Percentiles rank a stretch among this genome's conserved stretches.
Conservation (phyloP, 2,797 vertebrate species). For the Chiloscyllium punctatum region DNA sequence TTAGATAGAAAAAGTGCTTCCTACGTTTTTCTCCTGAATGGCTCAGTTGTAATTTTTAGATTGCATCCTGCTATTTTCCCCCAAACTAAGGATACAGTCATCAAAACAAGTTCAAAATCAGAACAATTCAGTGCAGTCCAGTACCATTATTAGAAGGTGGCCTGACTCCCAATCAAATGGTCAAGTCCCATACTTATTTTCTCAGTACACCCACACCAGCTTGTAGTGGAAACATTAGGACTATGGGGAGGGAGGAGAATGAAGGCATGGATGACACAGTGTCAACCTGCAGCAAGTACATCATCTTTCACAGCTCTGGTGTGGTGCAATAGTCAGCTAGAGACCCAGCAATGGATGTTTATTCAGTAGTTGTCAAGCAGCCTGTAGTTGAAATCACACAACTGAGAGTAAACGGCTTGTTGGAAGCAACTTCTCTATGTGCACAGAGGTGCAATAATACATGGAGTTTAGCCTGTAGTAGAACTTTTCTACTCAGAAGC, state of each 20-base stretch:
- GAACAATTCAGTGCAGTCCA: background rate
- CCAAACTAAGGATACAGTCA: too few relatives aligned
- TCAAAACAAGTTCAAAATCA: background rate
- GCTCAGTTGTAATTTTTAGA: background rate
- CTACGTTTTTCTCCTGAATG: background rate
- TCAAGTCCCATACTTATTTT: background rate
- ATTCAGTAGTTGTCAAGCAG: slow-evolving; percentile 14
- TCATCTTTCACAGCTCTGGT: too few relatives aligned
- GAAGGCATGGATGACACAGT: background rate
- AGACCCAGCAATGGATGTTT: too few relatives aligned
- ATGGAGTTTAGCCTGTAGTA: background rate
- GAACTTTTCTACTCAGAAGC: background rate
- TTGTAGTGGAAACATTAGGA: background rate
- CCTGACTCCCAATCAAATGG: background rate
- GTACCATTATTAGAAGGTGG: background rate
- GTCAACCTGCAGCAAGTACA: background rate
- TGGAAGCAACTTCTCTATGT: background rate
- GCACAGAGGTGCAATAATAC: background rate
- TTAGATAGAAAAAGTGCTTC: background rate
- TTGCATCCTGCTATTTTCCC: background rate
- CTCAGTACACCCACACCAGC: background rate
- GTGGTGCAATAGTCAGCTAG: too few relatives aligned
- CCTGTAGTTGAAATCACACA: background rate
- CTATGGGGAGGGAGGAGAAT: background rate
- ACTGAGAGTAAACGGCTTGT: background rate